Base-by-base conservation (phyloP, 2,797 vertebrate genomes). In the Enteromius fasciolatus region DNA sequence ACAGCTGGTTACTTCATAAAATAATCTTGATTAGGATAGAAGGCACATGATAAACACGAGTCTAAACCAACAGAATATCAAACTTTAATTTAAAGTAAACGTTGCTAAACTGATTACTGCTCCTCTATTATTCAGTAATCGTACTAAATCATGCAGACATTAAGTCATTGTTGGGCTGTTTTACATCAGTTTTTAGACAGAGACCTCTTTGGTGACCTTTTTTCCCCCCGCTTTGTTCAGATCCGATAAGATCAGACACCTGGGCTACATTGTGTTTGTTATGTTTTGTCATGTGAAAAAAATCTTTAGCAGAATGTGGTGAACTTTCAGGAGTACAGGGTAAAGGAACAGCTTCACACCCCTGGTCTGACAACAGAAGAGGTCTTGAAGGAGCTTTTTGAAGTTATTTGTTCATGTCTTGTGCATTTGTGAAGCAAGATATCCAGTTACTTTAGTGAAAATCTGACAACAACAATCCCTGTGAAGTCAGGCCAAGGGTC, bases 401-500 rank as follows among this genome's bases (percentile, higher is more conserved):
- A 25, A 61, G 48, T 72, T 76, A 57, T 81, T 81, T 83, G 36
- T 81, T 84, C 63, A 41, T 82, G 61, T 85, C 72, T 66, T 70
- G 66, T 8, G 46, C 50, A 82, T 75, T 81, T 79, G 46, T 54
- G 41, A 67, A 88, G 81, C 41, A 81, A 82, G 66, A 72, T 84
- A 87, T 86, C 41, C 41, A 67, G 81, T 85, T 86, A 75, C 82
- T 85, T 75, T 50, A 31, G 39, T 66, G n/a, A 23, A 79, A 84
- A 81, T 48, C 68, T 85, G 78, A 88, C 81, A 86, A 86, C 76
- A 68, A 87, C 74, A 63, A 39, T 68, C n/a, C 72, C 63, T 88
- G 74, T 88, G 83, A 87, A 87, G 87, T 85, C 50, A 73, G 6
- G 81, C 87, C 84, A 89, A 72, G 52, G 69, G 74, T 83, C 82